Evolutionary conservation across 2,797 vertebrate genomes (phyloP).

Genomic region (Sebastes minor): DNA sequence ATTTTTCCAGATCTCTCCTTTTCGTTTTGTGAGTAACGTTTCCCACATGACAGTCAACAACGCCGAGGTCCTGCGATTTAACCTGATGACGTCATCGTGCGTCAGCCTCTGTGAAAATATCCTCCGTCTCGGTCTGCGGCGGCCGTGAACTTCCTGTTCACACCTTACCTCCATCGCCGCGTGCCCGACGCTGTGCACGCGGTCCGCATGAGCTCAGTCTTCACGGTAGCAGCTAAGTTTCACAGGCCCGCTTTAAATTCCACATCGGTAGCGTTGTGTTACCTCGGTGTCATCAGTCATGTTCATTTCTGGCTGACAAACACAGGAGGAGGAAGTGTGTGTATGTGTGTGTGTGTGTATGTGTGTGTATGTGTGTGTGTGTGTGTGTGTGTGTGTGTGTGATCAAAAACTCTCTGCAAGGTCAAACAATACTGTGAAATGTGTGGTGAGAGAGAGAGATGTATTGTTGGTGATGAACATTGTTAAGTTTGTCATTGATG

Average conservation of each 20-base stretch:
- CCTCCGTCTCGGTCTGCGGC: not conserved
- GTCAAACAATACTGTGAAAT: slow-evolving; percentile 29
- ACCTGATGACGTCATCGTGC: slow-evolving; percentile 4
- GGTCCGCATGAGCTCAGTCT: slow-evolving; percentile 11
- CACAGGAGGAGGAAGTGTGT: not conserved
- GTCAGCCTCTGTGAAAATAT: slow-evolving; percentile 28
- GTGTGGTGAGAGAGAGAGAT: slow-evolving; percentile 15
- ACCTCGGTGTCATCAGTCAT: slow-evolving; percentile 47
- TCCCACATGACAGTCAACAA: slow-evolving; percentile 18
- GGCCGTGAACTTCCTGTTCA: slow-evolving; percentile 27
- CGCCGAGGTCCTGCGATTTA: not conserved
- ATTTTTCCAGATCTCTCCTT: not conserved
- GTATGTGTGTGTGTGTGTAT: not conserved
- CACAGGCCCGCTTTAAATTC: slow-evolving; percentile 53
- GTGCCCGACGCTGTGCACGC: not conserved
- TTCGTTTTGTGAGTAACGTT: slow-evolving; percentile 13
- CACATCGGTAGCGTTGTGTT: slow-evolving; percentile 28
- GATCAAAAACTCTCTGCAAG: slow-evolving; percentile 21
- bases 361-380: not conserved
- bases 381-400: not conserved
- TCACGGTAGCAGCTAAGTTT: slow-evolving; percentile 47
- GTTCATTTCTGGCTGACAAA: slow-evolving; percentile 25
- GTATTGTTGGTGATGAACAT: slow-evolving; percentile 14
- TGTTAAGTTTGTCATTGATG: slow-evolving; percentile 51
- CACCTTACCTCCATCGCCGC: not conserved